Evolutionary conservation across 2,113 vertebrate genomes (phyloP).

Genomic region (Alouatta palliata): DNA sequence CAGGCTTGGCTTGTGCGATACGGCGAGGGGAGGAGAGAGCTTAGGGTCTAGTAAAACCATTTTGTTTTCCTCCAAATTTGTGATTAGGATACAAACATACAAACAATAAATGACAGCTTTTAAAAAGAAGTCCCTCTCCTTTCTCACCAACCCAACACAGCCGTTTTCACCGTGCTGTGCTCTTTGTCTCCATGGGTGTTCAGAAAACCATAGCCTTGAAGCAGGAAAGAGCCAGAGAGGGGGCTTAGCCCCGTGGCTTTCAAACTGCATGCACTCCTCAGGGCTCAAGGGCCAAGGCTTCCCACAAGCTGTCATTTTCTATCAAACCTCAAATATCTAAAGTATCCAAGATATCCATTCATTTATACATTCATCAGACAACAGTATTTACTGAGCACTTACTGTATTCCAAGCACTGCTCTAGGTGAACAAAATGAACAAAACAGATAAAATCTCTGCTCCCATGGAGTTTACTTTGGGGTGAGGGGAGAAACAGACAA

Average conservation of each 20-base stretch:
- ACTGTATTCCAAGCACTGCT: background rate
- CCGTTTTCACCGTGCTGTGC: background rate
- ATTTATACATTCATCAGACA: background rate
- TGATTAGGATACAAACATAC: background rate
- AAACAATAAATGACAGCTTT: background rate
- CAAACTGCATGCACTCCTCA: fast-evolving
- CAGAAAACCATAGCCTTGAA: background rate
- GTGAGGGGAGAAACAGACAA: background rate
- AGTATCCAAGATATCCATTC: background rate
- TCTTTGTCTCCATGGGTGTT: background rate
- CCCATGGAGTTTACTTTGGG: background rate
- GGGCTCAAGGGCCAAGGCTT: background rate
- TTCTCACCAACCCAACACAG: background rate
- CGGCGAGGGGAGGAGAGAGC: too few relatives aligned
- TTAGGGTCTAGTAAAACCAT: background rate
- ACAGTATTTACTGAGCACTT: background rate
- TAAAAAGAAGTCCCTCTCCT: background rate
- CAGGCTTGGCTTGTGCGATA: background rate
- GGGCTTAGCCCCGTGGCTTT: background rate
- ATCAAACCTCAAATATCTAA: background rate
- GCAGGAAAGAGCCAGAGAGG: background rate
- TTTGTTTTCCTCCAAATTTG: background rate
- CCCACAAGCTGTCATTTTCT: background rate
- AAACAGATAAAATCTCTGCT: background rate
- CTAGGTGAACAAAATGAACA: background rate